Percentiles rank a stretch among this genome's conserved stretches.
Evolutionary conservation across 2,113 vertebrate species (phyloP).

Genomic region (Oreochromis tanganicae): DNA sequence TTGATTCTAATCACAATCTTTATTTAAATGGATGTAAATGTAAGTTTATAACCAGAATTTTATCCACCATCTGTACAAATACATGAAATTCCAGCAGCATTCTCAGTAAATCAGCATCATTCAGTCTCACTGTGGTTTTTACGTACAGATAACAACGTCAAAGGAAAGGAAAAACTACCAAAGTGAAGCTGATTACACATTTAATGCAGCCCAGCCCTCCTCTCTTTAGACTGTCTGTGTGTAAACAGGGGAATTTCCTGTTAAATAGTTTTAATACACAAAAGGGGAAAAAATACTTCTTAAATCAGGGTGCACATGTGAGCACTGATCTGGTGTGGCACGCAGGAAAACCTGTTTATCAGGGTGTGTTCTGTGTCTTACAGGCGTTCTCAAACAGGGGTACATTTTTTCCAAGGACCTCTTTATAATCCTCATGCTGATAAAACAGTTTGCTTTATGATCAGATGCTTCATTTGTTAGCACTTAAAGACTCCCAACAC

Average conservation of each 20-base stretch:
- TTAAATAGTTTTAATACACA: not conserved
- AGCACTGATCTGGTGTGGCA: not conserved
- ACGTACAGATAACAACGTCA: fast-evolving
- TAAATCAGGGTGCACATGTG: not conserved
- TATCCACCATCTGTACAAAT: fast-evolving
- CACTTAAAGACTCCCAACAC: fast-evolving
- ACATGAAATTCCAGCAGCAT: fast-evolving
- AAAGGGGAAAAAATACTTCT: fast-evolving
- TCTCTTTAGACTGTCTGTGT: fast-evolving
- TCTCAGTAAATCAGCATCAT: not conserved
- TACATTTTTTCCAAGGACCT: not conserved
- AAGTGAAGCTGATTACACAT: not conserved
- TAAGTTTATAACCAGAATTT: fast-evolving
- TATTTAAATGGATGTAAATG: not conserved
- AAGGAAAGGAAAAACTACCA: fast-evolving
- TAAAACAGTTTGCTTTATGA: not conserved
- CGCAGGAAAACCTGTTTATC: not conserved
- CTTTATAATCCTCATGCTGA: not conserved
- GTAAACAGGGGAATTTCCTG: not conserved
- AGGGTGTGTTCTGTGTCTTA: not conserved
- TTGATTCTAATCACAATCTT: not conserved
- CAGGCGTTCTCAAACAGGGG: not conserved
- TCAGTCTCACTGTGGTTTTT: not conserved
- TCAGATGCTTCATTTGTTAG: fast-evolving
- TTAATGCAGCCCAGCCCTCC: not conserved